These are phyloP conservation scores for Chromobotia macracanthus DNA, from an alignment of 2,797 vertebrate species.

Conservation along the genomic window DNA sequence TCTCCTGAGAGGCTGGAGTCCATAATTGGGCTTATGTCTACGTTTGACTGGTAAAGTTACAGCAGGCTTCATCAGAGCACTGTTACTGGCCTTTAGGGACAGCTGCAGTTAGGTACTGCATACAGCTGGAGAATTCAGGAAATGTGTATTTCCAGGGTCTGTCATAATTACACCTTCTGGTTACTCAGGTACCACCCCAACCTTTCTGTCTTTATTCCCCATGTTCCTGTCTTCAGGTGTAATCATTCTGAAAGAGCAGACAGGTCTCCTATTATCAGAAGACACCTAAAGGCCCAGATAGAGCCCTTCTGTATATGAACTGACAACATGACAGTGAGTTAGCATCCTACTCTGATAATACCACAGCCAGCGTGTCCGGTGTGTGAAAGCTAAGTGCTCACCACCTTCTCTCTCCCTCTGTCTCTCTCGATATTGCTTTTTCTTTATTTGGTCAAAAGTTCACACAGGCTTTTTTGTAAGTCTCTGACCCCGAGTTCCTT, in stretches of 20 bases:
- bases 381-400: conserved; percentile 34
- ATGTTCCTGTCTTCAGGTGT: conserved; percentile 35
- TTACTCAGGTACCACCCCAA: conserved; percentile 35
- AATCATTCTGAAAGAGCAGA: conserved; percentile 46
- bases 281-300: conserved; percentile 52
- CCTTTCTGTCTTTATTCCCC: conserved; percentile 23
- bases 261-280: conserved; percentile 54
- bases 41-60: conserved; percentile 52
- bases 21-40: conserved; percentile 58
- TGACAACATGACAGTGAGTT: conserved; percentile 54
- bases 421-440: conserved; percentile 31
- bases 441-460: conserved; percentile 27
- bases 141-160: conserved; percentile 44
- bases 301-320: conserved; percentile 41
- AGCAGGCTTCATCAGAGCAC: conserved; percentile 34
- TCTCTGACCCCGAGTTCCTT: conserved; percentile 16
- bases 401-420: background rate
- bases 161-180: conserved; percentile 55
- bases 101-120: conserved; percentile 33
- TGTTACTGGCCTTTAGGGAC: conserved; percentile 48
- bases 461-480: conserved; percentile 1
- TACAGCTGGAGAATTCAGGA: conserved; percentile 48
- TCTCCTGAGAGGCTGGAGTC: conserved; percentile 35
- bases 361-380: conserved; percentile 35
- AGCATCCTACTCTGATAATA: conserved; percentile 49